Evolutionary conservation across 2,113 vertebrate genomes (phyloP), one percentile per base, ranked within the genome.

Genomic region (Ciconia stormi): DNA sequence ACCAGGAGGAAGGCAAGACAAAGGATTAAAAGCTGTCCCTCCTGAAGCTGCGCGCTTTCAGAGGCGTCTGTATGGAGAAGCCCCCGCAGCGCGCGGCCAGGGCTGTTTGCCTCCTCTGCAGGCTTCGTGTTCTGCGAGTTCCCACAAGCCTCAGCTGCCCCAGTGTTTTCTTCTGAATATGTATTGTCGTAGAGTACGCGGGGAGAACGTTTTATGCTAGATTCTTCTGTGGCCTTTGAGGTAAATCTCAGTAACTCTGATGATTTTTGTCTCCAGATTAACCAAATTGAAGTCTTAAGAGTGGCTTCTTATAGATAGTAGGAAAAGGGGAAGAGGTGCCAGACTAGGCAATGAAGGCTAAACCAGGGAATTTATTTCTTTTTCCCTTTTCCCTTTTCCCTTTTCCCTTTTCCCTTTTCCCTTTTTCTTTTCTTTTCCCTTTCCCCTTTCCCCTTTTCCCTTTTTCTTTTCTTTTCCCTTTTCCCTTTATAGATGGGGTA

Each of bases 401-500:
- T 38, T 38, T 38, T 38, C 38, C 38, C 38, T 38, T 38, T 38
- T 38, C 38, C 38, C 8, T 38, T 38, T 38, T 38, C 38, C 38
- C 38, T 38, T n/a, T n/a, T n/a, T n/a, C n/a, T n/a, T n/a, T n/a
- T n/a, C n/a, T n/a, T 38, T 38, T 38, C 38, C 38, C 38, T 38
- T 38, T 38, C 9, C 38, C 38, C 38, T 38, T 38, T 38, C 9
- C 38, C 38, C 38, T 38, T 38, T 38, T 8, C 38, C 38, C 38
- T 38, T 38, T 38, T 38, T 9, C 38, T 9, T 38, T 9, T 38
- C 38, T 38, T 38, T 38, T 38, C 38, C 38, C 38, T 38, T 38
- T 38, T 38, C 38, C 38, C 38, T 38, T 38, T 38, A 38, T 46
- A 99, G 98, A 74, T 95, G 96, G 53, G 27, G 94, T 98, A 82